These are phyloP conservation scores for Cotesia congregata DNA, from an alignment of 2,888 invertebrate species.

Conservation along the genomic window DNA sequence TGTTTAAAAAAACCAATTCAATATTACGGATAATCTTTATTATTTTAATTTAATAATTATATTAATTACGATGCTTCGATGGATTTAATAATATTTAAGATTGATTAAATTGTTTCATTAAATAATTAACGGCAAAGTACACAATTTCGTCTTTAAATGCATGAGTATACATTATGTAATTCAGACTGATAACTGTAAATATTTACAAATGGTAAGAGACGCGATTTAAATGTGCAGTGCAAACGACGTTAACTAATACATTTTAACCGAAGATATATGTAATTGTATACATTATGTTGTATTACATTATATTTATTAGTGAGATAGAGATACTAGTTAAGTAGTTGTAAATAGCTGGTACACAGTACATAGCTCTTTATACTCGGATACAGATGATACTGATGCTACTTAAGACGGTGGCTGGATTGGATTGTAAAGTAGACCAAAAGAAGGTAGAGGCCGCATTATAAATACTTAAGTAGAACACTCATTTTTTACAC, in stretches of 20 bases:
- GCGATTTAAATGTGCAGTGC: not conserved
- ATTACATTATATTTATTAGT: too few species aligned
- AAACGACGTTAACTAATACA: not conserved
- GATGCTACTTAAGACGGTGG: conserved; percentile 45
- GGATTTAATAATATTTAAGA: too few species aligned
- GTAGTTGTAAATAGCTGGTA: not conserved
- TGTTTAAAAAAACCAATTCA: not conserved
- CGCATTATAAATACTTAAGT: conserved; percentile 63
- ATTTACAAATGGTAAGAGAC: conserved; percentile 58
- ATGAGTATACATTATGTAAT: conserved; percentile 57
- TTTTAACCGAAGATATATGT: too few species aligned
- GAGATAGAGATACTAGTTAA: not conserved
- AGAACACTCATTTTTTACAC: conserved; percentile 51
- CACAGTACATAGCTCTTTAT: not conserved
- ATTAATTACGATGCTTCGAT: too few species aligned
- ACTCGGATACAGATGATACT: not conserved
- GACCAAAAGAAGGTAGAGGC: conserved; percentile 54
- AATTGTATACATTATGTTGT: too few species aligned
- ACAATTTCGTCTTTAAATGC: conserved; percentile 47
- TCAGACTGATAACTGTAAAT: conserved; percentile 66
- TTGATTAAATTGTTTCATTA: not conserved
- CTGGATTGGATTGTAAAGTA: conserved; percentile 56
- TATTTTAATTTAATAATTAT: not conserved
- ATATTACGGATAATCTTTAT: not conserved
- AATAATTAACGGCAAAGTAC: conserved; percentile 45